Evolutionary conservation across 2,113 vertebrate genomes (phyloP), one percentile per base, ranked within the genome.

Genomic region (Sprattus sprattus): DNA sequence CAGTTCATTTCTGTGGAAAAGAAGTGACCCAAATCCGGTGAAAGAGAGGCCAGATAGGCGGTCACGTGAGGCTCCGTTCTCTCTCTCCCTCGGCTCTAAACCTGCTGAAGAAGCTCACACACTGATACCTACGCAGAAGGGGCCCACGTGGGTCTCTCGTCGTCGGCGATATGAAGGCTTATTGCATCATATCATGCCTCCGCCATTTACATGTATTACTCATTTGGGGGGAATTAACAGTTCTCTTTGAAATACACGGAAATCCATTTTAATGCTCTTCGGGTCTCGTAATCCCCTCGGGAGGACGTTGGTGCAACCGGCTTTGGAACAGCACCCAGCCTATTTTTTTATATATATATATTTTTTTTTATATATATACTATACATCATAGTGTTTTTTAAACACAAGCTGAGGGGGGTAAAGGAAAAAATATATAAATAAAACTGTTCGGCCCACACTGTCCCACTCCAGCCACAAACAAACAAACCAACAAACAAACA

Each of bases 251-350:
- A 71, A 71, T 71, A 71, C 25, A 11, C 8, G n/a, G 9, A 71
- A 71, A 71, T 71, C 64, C 64, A 71, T 71, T 28, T 71, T 71
- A 71, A 71, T 71, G 64, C 64, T 71, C 64, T 71, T 71, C 32
- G 25, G 25, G 64, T 3, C 1, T 1, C n/a, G 25, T 71, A 71
- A 71, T 71, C 64, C 64, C 64, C 3, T 9, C 25, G 15, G 1
- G 8, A 15, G 64, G 25, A 5, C n/a, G 25, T n/a, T 67, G 60
- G 60, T 8, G 60, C 60, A 25, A 7, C 60, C 60, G n/a, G 60
- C 60, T 67, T 67, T 67, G 60, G 25, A 67, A 67, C 60, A 67
- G 60, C n/a, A 28, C 60, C n/a, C 60, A 67, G 52, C 52, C 52
- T 18, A 54, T 54, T 54, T 54, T 1, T 54, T 54, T 54, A 54